Evolutionary conservation across 2,888 invertebrate genomes (phyloP).

Genomic region (Celastrina argiolus): DNA sequence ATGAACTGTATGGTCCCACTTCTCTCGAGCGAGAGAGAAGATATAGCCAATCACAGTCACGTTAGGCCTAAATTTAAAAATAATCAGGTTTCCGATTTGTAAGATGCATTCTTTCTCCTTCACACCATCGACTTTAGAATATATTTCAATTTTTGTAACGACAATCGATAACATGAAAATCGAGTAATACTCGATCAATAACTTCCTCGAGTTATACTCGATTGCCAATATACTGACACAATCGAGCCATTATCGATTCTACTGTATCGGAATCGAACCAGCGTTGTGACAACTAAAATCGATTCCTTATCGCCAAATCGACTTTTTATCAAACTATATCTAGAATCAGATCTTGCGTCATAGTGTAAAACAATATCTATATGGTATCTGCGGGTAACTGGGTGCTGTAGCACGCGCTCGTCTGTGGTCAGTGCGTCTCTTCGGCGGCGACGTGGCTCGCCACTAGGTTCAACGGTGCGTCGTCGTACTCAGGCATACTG

Average conservation of each 20-base stretch:
- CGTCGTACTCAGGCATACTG: slow-evolving; percentile 70
- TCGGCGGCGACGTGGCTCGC: slow-evolving; percentile 83
- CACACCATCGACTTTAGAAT: not conserved
- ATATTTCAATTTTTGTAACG: not conserved
- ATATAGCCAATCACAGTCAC: slow-evolving; percentile 7
- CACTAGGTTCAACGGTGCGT: slow-evolving; percentile 83
- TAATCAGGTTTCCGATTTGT: not conserved
- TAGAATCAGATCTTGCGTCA: not conserved
- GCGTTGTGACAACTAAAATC: not conserved
- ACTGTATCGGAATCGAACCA: too few species aligned
- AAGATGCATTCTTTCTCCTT: not conserved
- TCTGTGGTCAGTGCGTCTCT: slow-evolving; percentile 68
- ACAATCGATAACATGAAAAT: not conserved
- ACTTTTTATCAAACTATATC: not conserved
- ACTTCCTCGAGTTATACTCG: not conserved
- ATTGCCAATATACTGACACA: not conserved
- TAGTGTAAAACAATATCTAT: slow-evolving; percentile 18
- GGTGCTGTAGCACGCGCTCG: slow-evolving; percentile 31
- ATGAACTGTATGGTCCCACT: slow-evolving; percentile 18
- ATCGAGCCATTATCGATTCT: too few species aligned
- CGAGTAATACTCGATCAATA: not conserved
- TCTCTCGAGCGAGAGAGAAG: not conserved
- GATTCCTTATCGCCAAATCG: not conserved
- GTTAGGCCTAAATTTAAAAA: slow-evolving; percentile 4
- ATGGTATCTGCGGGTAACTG: slow-evolving; percentile 35